Percentiles rank a stretch among this genome's conserved stretches.
Conservation (phyloP, 92 coral and sea anemone genomes). For the Epizoanthus fatuus region DNA sequence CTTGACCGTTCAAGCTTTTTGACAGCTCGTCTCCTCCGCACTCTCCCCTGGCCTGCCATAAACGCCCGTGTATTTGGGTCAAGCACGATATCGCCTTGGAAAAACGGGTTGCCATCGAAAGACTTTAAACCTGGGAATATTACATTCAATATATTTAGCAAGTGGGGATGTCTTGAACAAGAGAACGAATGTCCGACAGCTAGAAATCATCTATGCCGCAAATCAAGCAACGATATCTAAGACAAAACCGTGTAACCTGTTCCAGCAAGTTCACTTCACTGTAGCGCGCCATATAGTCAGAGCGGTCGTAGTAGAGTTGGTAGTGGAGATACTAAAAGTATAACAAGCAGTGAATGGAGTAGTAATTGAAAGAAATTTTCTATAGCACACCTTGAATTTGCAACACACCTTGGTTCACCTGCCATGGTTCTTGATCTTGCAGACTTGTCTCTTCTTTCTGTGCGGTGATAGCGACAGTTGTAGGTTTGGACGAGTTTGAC, state of each 20-base stretch:
- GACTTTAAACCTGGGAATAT: constrained; percentile 64
- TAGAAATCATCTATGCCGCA: too few relatives aligned
- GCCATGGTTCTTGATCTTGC: constrained; percentile 98
- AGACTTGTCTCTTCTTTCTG: constrained; percentile 33
- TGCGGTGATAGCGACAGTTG: background rate
- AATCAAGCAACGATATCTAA: too few relatives aligned
- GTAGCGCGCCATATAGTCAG: too few relatives aligned
- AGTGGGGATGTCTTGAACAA: constrained; percentile 8
- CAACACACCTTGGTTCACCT: constrained; percentile 87
- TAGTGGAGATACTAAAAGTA: too few relatives aligned
- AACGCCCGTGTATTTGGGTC: constrained; percentile 77
- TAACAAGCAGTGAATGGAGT: background rate
- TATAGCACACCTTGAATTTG: constrained; percentile 69
- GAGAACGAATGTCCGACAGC: background rate
- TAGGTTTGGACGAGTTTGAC: constrained; percentile 6
- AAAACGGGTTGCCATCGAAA: constrained; percentile 81
- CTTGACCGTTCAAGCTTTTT: constrained; percentile 79
- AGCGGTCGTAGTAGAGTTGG: too few relatives aligned
- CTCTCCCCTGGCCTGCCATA: constrained; percentile 22
- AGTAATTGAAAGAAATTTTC: background rate
- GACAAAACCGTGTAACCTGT: too few relatives aligned
- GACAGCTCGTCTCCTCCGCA: constrained; percentile 87
- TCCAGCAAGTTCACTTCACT: too few relatives aligned
- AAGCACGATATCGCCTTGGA: constrained; percentile 95
- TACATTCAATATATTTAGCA: constrained; percentile 51